Evolutionary conservation across 2,113 vertebrate genomes (phyloP).

Genomic region (Oryzias celebensis): DNA sequence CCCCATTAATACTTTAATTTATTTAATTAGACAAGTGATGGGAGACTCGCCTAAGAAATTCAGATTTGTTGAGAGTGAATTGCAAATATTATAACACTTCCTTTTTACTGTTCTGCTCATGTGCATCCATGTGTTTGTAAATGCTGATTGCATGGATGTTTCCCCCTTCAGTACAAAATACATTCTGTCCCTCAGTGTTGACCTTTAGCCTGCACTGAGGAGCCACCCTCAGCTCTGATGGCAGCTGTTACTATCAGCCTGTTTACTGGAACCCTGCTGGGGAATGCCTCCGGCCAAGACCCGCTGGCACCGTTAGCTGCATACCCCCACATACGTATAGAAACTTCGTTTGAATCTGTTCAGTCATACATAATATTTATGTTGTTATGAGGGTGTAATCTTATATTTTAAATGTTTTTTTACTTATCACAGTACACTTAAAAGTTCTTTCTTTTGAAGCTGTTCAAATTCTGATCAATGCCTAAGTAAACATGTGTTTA

Average conservation of each 20-base stretch:
- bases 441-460: conserved; percentile 8
- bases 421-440: conserved; percentile 16
- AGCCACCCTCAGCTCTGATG: conserved; percentile 33
- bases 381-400: not conserved
- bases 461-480: not conserved
- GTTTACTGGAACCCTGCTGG: conserved; percentile 34
- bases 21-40: not conserved
- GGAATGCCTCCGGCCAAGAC: conserved; percentile 20
- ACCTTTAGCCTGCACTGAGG: conserved; percentile 67
- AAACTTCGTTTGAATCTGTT: not conserved
- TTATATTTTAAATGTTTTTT: not conserved
- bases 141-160: conserved; percentile 19
- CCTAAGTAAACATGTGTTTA: conserved; percentile 10
- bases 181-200: conserved; percentile 26
- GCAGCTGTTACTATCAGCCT: conserved; percentile 56
- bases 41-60: not conserved
- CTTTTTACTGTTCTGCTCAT: not conserved
- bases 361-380: not conserved
- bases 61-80: not conserved
- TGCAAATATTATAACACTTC: not conserved
- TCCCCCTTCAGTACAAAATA: conserved; percentile 5
- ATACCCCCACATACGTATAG: not conserved
- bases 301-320: conserved; percentile 1
- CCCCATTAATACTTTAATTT: not conserved
- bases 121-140: not conserved